Percentiles rank a stretch among this genome's conserved stretches.
Evolutionary conservation across 2,113 vertebrate species (phyloP).

Genomic region (rabbit (Oryctolagus cuniculus)): mOryCun1.1 NC_091440.1:116558501-116559000

Average conservation of each 20-base stretch:
- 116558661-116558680: neutral
- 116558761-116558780: neutral
- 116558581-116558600: too few relatives aligned
- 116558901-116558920: too few relatives aligned
- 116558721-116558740: neutral
- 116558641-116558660: neutral
- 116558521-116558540: neutral
- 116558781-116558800: neutral
- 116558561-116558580: neutral
- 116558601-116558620: neutral
- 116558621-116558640: neutral
- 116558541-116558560: neutral
- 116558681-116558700: neutral
- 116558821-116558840: neutral
- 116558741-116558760: neutral
- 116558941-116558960: too few relatives aligned
- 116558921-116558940: too few relatives aligned
- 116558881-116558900: too few relatives aligned
- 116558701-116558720: neutral
- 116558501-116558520: neutral
- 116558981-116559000: too few relatives aligned
- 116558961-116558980: too few relatives aligned
- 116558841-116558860: neutral
- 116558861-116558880: neutral
- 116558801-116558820: neutral